Evolutionary conservation across 92 coral and sea anemone genomes (phyloP), one percentile per base, ranked within the genome.

Genomic region (Zoanthus gigantus): DNA sequence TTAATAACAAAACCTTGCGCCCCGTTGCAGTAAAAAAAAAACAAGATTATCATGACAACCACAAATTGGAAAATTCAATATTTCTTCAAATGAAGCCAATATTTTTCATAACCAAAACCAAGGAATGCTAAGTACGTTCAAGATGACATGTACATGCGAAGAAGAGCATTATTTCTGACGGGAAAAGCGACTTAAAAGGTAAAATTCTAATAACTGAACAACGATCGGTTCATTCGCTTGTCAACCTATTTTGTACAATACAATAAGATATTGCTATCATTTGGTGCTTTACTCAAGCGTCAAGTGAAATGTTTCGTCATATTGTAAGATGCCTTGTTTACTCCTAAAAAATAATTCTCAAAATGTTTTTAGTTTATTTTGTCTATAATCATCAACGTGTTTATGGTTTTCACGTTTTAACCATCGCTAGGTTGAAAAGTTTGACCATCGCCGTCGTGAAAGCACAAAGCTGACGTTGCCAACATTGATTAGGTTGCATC

Each of bases 11-110:
- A 81, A 74, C 74, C 37, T 12, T 81, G 50, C 63, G 48, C 46
- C 61, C 8, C 75, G 65, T 23, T 54, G 47, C 9, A 47, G 74
- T 45, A 81, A 30, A 81, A 81, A 30, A 81, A 81, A 81, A 81
- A 81, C 74, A 28, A 65, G 74, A 81, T n/a, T 29, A 37, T 66
- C 61, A 14, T 31, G 66, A 45, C 74, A n/a, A 58, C 85, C 47
- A 63, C 85, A 81, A 81, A 81, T 81, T 81, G 48, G 74, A 66
- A 81, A 81, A 65, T 65, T 63, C 85, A 81, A 81, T 81, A 65
- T 81, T 81, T 66, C 42, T 10, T 66, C 75, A 44, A 81, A 28
- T 23, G 58, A 65, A 53, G 37, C 74, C 66, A 28, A 65, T 80
- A 60, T 54, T 81, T 65, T 44, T 66, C 61, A 77, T 23, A 81